phyloP scores from a whole-genome alignment of 2,113 vertebrate species.

The Brachyistius frenatus region DNA sequence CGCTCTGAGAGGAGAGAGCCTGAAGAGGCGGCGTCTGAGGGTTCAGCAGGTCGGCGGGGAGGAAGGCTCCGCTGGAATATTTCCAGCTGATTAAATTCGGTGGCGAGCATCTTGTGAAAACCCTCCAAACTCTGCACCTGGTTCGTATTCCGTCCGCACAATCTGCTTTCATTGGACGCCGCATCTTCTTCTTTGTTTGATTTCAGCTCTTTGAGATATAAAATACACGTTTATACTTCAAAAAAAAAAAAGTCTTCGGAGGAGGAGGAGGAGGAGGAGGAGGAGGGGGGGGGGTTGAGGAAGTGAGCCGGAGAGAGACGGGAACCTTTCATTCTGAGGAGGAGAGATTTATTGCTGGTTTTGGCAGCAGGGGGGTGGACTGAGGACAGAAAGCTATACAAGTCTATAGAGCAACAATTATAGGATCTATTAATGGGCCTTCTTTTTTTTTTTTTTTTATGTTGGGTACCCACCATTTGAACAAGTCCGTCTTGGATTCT shows the following conservation, averaged over 20 bases:
- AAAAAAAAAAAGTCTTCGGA: constrained; percentile 58
- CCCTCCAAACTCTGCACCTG: constrained; percentile 80
- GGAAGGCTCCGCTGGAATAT: constrained; percentile 56
- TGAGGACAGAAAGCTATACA: constrained; percentile 42
- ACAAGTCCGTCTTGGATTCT: constrained; percentile 59
- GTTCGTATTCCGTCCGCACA: constrained; percentile 70
- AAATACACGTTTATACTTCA: constrained; percentile 67
- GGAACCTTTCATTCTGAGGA: constrained; percentile 28
- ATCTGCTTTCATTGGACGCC: constrained; percentile 81
- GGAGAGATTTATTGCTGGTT: constrained; percentile 66
- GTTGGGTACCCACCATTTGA: constrained; percentile 28
- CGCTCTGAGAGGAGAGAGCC: constrained; percentile 19
- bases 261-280: not conserved
- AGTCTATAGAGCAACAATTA: constrained; percentile 63
- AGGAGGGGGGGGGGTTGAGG: not conserved
- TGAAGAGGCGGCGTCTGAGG: constrained; percentile 32
- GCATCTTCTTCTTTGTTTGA: constrained; percentile 74
- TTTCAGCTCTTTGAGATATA: constrained; percentile 76
- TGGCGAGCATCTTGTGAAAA: constrained; percentile 77
- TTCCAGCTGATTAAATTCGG: constrained; percentile 68
- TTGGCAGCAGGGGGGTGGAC: constrained; percentile 57
- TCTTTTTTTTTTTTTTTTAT: constrained; percentile 6
- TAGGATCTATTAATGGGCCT: constrained; percentile 51
- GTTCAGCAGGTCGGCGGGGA: constrained; percentile 51
- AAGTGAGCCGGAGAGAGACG: constrained; percentile 55